Base-by-base conservation (phyloP, 2,888 invertebrate genomes). In the Drosophila sordidula region DNA sequence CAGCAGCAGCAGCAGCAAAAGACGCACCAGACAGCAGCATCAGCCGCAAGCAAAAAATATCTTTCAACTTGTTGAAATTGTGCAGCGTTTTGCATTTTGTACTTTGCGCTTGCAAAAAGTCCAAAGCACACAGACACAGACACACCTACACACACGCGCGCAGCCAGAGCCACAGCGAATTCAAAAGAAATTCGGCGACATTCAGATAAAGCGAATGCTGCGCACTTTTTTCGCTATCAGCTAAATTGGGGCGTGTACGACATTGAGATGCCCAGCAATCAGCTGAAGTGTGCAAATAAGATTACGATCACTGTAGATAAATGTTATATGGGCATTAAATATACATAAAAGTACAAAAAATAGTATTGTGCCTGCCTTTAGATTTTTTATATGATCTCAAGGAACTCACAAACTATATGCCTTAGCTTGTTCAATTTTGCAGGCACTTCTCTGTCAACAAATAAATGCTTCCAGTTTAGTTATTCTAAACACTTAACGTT, bases 151-250 rank as follows among this genome's bases (percentile, higher is more conserved):
- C 55, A 61, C 45, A 47, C 22, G 18, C 49, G 36, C 45, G 51
- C 34, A 18, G 12, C 18, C 25, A 42, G 44, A 42, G 34, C 47
- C 52, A 71, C 41, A 25, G 14, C 44, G 25, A 25, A 51, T 55
- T 57, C 51, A 42, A 38, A 70, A 46, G 51, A 70, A 66, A 75
- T 78, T 78, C 58, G 82, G 65, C 81, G 82, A 82, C 88, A 82
- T 61, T 81, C 64, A 75, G 82, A 78, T 87, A 87, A 78, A 81
- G 82, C 50, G 70, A 75, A 69, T 70, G 79, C 76, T 80, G 81
- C 85, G 87, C 73, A 80, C 59, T 76, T 86, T 62, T 38, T 38
- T 61, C 9, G 66, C 75, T 84, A 84, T 87, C 85, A 81, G 76
- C 76, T 54, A 42, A 69, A 58, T 51, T 68, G 52, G 49, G 61